Percentiles rank a stretch among this genome's conserved stretches.
Conservation (phyloP, 2,113 vertebrate genomes). For the Oncorhynchus keta region DNA sequence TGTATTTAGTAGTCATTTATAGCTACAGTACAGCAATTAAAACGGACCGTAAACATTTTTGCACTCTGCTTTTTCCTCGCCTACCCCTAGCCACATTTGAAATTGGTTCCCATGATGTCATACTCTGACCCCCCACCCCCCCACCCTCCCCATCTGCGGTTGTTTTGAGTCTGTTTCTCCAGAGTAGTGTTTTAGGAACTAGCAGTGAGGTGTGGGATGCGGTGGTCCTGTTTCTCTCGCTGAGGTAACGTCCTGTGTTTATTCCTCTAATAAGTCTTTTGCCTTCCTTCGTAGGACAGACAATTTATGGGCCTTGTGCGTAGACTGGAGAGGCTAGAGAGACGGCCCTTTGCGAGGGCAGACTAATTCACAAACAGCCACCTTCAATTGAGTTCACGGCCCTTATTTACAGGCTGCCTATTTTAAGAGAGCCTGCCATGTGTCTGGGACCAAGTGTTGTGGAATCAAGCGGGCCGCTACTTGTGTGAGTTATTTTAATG, state of each 20-base stretch:
- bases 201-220: conserved; percentile 89
- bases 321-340: conserved; percentile 69
- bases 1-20: conserved; percentile 78
- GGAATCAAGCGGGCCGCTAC: conserved; percentile 71
- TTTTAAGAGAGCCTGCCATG: conserved; percentile 88
- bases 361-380: conserved; percentile 95
- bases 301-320: conserved; percentile 87
- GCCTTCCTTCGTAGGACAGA: conserved; percentile 85
- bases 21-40: conserved; percentile 74
- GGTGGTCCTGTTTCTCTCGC: conserved; percentile 81
- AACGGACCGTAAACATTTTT: conserved; percentile 85
- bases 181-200: conserved; percentile 86
- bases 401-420: conserved; percentile 94
- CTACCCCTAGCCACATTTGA: conserved; percentile 51
- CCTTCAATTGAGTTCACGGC: conserved; percentile 97
- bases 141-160: not conserved
- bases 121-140: conserved; percentile 42
- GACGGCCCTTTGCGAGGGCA: conserved; percentile 78
- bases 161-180: conserved; percentile 64
- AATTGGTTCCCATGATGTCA: conserved; percentile 89
- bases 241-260: conserved; percentile 87
- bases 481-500: conserved; percentile 71
- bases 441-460: conserved; percentile 83
- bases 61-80: conserved; percentile 52
- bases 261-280: conserved; percentile 89